Evolutionary conservation across 1,140 invertebrate species (phyloP).

Genomic region (Drosophila subpulchrella): DNA sequence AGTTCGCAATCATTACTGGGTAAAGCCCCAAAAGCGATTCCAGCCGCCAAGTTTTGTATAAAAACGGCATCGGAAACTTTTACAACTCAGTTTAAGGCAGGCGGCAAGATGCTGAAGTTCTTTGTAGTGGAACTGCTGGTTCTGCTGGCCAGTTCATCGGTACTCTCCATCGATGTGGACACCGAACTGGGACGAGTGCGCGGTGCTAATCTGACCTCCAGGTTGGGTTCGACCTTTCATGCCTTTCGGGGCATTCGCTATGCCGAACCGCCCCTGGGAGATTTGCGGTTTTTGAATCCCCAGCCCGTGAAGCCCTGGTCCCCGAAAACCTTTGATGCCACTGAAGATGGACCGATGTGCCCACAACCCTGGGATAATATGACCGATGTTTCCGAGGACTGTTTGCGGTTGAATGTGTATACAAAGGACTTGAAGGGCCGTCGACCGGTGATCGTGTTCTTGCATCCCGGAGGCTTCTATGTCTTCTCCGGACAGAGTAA

Average conservation of each 20-base stretch:
- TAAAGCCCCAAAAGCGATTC: constrained; percentile 35
- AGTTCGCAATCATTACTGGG: constrained; percentile 16
- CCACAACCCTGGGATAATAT: constrained; percentile 78
- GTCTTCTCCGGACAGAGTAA: constrained; percentile 85
- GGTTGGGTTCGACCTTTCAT: constrained; percentile 85
- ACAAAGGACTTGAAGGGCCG: constrained; percentile 86
- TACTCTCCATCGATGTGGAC: constrained; percentile 44
- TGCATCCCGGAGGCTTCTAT: constrained; percentile 88
- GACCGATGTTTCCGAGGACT: constrained; percentile 88
- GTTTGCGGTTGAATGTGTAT: constrained; percentile 93
- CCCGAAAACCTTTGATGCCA: constrained; percentile 85
- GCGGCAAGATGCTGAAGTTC: constrained; percentile 23
- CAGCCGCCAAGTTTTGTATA: constrained; percentile 23
- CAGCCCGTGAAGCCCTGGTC: constrained; percentile 85
- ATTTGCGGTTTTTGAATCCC: constrained; percentile 80
- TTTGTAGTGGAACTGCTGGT: constrained; percentile 11
- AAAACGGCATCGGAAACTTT: constrained; percentile 8
- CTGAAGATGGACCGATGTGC: constrained; percentile 86
- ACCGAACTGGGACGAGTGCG: constrained; percentile 65
- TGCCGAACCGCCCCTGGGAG: constrained; percentile 85
- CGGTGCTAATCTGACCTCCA: constrained; percentile 56
- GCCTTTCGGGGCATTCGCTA: constrained; percentile 89
- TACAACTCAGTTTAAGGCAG: constrained; percentile 17
- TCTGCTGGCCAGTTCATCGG: constrained; percentile 21
- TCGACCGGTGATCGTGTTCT: constrained; percentile 87